phyloP scores from a whole-genome alignment of 2,888 invertebrate species.

The Amphiduros pacificus region DNA sequence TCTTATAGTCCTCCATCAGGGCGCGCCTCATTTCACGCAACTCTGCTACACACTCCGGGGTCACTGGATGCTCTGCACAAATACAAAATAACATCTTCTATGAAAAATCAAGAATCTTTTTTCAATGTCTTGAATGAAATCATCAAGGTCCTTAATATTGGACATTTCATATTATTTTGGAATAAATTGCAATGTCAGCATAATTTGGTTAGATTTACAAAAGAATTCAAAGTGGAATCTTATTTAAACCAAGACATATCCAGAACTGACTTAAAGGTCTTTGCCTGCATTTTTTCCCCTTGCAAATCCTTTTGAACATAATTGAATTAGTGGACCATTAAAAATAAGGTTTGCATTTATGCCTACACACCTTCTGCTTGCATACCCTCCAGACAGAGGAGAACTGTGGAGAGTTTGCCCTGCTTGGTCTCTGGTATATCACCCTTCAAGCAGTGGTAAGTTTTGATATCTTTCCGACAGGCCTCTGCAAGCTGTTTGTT shows the following conservation, averaged over 20 bases:
- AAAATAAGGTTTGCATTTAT: too few species aligned
- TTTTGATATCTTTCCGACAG: slow-evolving; percentile 86
- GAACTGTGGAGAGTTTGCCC: slow-evolving; percentile 83
- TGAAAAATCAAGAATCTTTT: too few species aligned
- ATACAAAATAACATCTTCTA: background rate
- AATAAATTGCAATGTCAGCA: too few species aligned
- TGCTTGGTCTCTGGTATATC: slow-evolving; percentile 71
- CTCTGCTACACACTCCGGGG: slow-evolving; percentile 78
- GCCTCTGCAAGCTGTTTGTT: slow-evolving; percentile 75
- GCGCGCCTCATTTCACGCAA: slow-evolving; percentile 88
- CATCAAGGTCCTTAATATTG: too few species aligned
- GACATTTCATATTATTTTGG: too few species aligned
- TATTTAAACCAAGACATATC: too few species aligned
- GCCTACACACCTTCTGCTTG: slow-evolving; percentile 55
- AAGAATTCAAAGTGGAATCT: too few species aligned
- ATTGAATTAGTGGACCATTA: too few species aligned
- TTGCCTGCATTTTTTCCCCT: background rate
- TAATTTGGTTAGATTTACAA: too few species aligned
- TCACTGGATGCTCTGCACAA: slow-evolving; percentile 34
- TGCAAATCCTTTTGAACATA: too few species aligned
- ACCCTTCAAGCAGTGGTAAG: slow-evolving; percentile 71
- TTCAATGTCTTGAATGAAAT: too few species aligned
- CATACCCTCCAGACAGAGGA: slow-evolving; percentile 82
- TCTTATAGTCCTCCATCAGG: slow-evolving; percentile 87
- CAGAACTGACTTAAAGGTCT: too few species aligned